Conservation (phyloP, 2,888 invertebrate genomes). For the Bellardia bayeri region DNA sequence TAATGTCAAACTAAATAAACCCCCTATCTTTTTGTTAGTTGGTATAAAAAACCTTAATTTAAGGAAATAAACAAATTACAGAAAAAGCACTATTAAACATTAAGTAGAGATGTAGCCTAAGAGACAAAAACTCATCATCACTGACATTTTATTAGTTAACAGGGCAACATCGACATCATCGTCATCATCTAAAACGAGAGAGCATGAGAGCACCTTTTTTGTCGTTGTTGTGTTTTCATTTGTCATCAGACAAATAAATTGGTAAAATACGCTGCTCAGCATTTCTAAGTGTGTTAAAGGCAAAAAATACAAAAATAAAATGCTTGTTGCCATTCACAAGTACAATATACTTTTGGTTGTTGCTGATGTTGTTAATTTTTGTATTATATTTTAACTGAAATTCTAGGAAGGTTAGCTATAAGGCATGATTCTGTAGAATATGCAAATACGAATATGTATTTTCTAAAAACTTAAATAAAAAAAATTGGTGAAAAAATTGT, state of each 20-base stretch:
- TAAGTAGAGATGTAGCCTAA: too few species aligned
- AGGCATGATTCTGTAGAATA: not conserved
- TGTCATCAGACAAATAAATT: slow-evolving; percentile 66
- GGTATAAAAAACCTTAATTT: too few species aligned
- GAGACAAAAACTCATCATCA: not conserved
- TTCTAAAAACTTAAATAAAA: too few species aligned
- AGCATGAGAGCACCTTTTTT: not conserved
- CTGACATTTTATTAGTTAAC: slow-evolving; percentile 30
- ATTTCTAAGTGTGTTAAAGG: slow-evolving; percentile 60
- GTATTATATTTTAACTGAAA: not conserved
- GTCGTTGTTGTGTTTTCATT: slow-evolving; percentile 5
- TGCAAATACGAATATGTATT: too few species aligned
- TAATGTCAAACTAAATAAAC: too few species aligned
- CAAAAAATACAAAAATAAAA: slow-evolving; percentile 48
- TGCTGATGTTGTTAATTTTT: slow-evolving; percentile 15
- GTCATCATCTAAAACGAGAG: not conserved
- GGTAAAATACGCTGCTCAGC: slow-evolving; percentile 64
- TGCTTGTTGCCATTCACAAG: slow-evolving; percentile 39
- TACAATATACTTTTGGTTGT: slow-evolving; percentile 20
- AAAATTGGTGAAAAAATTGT: too few species aligned
- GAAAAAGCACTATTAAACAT: too few species aligned
- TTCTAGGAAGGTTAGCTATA: slow-evolving; percentile 29
- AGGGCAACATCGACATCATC: slow-evolving; percentile 7
- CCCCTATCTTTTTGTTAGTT: too few species aligned
- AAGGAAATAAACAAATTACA: too few species aligned